Percentiles rank a stretch among this genome's conserved stretches.
These are phyloP conservation scores for Melanotaenia trifasciata DNA, from an alignment of 2,797 vertebrate species.

Conservation along the genomic window DNA sequence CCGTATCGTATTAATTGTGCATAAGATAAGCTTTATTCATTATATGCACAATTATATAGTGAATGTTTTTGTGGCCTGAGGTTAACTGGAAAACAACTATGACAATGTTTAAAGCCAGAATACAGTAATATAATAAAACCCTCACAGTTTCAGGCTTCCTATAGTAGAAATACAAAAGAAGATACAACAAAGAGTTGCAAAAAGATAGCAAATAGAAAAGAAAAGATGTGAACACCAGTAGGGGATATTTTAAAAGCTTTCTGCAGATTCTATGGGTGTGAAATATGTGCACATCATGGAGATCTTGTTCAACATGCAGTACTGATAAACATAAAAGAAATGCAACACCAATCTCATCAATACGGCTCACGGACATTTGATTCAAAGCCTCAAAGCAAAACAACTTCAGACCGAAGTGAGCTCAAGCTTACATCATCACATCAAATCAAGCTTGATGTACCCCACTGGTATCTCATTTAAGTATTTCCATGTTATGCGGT, in stretches of 20 bases:
- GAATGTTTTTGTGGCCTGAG: not conserved
- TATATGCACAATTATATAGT: too few relatives aligned
- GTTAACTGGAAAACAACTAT: not conserved
- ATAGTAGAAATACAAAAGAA: not conserved
- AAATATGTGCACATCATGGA: not conserved
- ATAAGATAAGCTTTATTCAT: too few relatives aligned
- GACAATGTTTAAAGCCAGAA: not conserved
- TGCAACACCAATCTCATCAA: constrained; percentile 2
- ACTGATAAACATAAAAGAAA: constrained; percentile 16
- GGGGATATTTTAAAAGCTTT: not conserved
- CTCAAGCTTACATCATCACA: constrained; percentile 17
- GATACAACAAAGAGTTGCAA: not conserved
- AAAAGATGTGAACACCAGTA: not conserved
- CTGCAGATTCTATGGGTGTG: not conserved
- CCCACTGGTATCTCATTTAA: not conserved
- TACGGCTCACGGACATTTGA: constrained; percentile 4
- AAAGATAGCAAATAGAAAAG: not conserved
- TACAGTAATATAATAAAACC: too few relatives aligned
- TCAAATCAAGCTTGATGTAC: constrained; percentile 12
- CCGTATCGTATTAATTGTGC: not conserved
- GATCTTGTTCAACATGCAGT: constrained; percentile 12
- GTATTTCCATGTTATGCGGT: not conserved
- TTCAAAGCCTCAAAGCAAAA: constrained; percentile 28
- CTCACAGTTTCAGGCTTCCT: not conserved
- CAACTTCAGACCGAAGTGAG: constrained; percentile 16